These are phyloP conservation scores for Holacanthella duospinosa DNA, from an alignment of 2,888 invertebrate species.

Conservation along the genomic window DNA sequence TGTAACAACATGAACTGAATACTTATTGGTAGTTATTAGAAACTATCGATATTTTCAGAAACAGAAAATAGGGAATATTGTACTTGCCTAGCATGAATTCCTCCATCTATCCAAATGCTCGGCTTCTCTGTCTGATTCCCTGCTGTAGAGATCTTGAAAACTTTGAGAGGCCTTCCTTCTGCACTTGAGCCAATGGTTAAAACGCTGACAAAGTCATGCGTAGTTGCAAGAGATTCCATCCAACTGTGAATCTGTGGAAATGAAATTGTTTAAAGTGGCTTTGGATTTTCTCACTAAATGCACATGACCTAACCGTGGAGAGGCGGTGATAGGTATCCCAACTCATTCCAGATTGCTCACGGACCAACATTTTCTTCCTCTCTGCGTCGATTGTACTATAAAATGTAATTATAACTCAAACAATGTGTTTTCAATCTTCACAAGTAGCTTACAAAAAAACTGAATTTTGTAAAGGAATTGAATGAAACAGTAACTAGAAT, in stretches of 20 bases:
- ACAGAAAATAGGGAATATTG: no score
- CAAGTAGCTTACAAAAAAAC: no score
- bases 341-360: constrained; percentile 15
- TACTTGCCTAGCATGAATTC: constrained; percentile 50
- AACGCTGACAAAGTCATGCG: constrained; percentile 55
- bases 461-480: no score
- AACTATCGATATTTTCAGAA: no score
- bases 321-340: constrained; percentile 31
- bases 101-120: constrained; percentile 68
- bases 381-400: constrained; percentile 9
- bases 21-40: no score
- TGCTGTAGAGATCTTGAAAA: constrained; percentile 53
- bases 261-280: not conserved
- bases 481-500: no score
- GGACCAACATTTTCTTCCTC: not conserved
- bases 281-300: not conserved
- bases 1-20: no score
- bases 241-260: constrained; percentile 38
- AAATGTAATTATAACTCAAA: no score
- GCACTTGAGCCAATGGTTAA: constrained; percentile 61
- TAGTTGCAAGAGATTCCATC: constrained; percentile 55
- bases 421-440: no score
- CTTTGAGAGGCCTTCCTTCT: constrained; percentile 59
- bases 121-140: constrained; percentile 49
- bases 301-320: constrained; percentile 15